phyloP scores from a whole-genome alignment of 2,888 invertebrate species.

The Nomada fucata region DNA sequence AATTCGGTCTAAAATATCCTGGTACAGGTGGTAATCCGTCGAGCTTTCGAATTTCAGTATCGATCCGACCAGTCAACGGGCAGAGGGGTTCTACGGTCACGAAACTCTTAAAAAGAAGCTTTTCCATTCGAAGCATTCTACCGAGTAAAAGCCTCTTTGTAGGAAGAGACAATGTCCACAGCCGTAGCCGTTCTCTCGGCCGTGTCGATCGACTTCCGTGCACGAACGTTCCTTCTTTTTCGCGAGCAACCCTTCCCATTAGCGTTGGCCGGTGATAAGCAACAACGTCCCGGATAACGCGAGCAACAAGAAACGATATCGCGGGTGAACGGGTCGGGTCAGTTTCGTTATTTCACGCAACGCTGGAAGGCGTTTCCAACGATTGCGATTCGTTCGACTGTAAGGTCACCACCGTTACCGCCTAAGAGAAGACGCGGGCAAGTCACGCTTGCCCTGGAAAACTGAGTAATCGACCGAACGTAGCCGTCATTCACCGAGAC shows the following conservation, averaged over 20 bases:
- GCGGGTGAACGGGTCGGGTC: constrained; percentile 3
- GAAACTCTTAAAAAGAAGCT: not conserved
- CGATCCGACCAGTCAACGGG: not conserved
- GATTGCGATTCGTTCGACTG: constrained; percentile 42
- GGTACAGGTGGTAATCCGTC: not conserved
- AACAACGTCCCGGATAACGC: constrained; percentile 18
- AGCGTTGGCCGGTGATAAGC: constrained; percentile 29
- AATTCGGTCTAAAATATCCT: constrained; percentile 1
- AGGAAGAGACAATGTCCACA: not conserved
- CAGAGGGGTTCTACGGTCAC: not conserved
- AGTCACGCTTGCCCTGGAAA: constrained; percentile 67
- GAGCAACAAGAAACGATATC: constrained; percentile 35
- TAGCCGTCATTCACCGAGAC: constrained; percentile 59
- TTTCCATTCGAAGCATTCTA: not conserved
- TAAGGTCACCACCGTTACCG: constrained; percentile 12
- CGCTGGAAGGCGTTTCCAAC: constrained; percentile 36
- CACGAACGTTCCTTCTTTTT: not conserved
- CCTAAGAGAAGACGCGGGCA: constrained; percentile 36
- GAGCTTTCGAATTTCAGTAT: constrained; percentile 4
- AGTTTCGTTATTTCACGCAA: constrained; percentile 38
- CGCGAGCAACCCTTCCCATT: constrained; percentile 29
- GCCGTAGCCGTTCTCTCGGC: not conserved
- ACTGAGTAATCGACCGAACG: constrained; percentile 55
- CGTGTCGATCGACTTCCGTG: constrained; percentile 27
- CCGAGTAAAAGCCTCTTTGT: not conserved